These are phyloP conservation scores for Chrosomus eos DNA, from an alignment of 2,797 vertebrate species.

Conservation along the genomic window DNA sequence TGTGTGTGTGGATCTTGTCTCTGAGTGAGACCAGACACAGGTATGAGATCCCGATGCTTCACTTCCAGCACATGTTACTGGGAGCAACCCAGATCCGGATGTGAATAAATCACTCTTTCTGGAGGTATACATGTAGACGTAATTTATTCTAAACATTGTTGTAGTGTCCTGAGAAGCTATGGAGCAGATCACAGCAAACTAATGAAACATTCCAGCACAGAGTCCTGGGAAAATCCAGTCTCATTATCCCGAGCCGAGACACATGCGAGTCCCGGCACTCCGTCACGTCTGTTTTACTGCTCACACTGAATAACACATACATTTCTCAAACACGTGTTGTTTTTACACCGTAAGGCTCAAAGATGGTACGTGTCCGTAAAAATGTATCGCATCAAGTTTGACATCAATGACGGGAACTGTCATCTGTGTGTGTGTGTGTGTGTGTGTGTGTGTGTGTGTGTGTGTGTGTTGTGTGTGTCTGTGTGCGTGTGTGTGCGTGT, in stretches of 20 bases:
- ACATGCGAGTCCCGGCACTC: neutral
- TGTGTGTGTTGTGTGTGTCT: too few species aligned
- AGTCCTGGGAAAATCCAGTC: conserved; percentile 20
- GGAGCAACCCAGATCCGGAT: conserved; percentile 55
- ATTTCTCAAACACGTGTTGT: too few species aligned
- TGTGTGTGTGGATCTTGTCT: conserved; percentile 13
- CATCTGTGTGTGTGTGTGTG: too few species aligned
- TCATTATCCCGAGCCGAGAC: neutral
- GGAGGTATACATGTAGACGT: conserved; percentile 25
- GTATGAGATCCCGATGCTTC: conserved; percentile 38
- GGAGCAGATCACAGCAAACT: conserved; percentile 17
- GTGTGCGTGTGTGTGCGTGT: too few species aligned
- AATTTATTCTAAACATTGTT: conserved; percentile 47
- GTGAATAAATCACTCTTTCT: conserved; percentile 55
- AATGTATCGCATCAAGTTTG: neutral
- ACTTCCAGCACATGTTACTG: conserved; percentile 43
- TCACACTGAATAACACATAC: neutral
- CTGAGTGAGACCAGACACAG: conserved; percentile 45
- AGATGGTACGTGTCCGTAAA: too few species aligned
- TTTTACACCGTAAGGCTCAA: too few species aligned
- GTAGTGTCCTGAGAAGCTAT: conserved; percentile 13
- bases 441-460: neutral
- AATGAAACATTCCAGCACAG: conserved; percentile 48
- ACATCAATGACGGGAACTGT: neutral
- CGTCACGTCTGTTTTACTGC: neutral